Conservation (phyloP, 2,797 vertebrate genomes). For the Discoglossus pictus region DNA sequence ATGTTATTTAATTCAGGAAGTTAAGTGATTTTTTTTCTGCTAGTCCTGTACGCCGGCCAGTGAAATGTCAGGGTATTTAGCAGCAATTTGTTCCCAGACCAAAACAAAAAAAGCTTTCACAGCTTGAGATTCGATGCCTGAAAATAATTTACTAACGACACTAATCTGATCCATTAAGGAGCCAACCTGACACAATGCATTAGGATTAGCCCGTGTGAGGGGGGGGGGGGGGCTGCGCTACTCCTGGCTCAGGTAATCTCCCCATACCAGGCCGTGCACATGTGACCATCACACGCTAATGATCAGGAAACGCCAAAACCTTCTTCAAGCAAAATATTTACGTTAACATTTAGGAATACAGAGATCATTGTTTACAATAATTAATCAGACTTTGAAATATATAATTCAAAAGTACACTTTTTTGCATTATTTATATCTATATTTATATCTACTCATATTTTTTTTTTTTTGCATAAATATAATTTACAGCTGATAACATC, state of each 20-base stretch:
- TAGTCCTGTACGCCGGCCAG: neutral
- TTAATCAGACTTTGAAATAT: no score
- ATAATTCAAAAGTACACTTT: no score
- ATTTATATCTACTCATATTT: no score
- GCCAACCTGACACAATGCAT: slow-evolving; percentile 38
- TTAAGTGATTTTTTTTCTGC: neutral
- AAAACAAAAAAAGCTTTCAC: slow-evolving; percentile 49
- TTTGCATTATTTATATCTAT: no score
- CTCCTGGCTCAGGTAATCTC: slow-evolving; percentile 23
- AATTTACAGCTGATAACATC: no score
- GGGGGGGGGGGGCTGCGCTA: slow-evolving; percentile 1
- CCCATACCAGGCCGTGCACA: neutral
- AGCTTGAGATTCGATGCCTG: slow-evolving; percentile 59
- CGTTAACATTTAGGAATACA: no score
- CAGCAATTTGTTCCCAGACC: slow-evolving; percentile 52
- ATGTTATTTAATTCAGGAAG: neutral
- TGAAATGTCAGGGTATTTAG: slow-evolving; percentile 53
- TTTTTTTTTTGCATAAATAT: no score
- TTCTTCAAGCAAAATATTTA: no score
- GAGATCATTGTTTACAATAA: no score
- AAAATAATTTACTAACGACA: slow-evolving; percentile 59
- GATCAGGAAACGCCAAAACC: no score
- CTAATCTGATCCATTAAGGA: slow-evolving; percentile 53
- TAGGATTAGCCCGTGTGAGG: slow-evolving; percentile 10
- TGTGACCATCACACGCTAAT: no score